Conservation (phyloP, 2,888 invertebrate species). For the Lacanobia oleracea region DNA sequence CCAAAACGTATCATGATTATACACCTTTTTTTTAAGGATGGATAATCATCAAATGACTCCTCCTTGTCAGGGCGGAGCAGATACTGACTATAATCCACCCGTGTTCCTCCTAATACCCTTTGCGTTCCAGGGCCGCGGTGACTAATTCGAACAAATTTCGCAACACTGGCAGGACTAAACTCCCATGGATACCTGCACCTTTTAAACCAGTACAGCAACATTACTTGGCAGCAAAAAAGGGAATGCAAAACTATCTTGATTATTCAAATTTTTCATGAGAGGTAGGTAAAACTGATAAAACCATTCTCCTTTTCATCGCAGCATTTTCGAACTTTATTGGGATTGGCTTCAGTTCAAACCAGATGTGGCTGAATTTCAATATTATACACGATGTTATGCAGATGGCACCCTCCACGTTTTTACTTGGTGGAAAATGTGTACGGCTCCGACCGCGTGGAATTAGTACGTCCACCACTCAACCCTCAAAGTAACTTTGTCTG, state of each 20-base stretch:
- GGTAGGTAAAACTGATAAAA: neutral
- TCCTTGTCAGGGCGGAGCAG: too few species aligned
- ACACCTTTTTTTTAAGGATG: too few species aligned
- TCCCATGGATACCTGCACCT: neutral
- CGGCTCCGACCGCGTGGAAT: too few species aligned
- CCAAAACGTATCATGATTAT: too few species aligned
- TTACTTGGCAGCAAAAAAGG: neutral
- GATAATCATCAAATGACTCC: too few species aligned
- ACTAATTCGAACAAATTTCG: too few species aligned
- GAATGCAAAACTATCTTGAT: neutral
- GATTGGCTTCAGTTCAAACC: slow-evolving; percentile 22
- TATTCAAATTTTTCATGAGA: neutral
- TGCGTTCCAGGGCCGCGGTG: too few species aligned
- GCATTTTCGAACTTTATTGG: neutral
- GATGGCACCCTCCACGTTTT: neutral
- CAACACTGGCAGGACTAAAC: too few species aligned
- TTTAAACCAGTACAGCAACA: neutral
- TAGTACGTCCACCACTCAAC: too few species aligned
- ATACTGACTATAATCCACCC: too few species aligned
- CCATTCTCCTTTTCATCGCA: slow-evolving; percentile 1
- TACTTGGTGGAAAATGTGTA: neutral
- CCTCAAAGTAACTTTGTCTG: too few species aligned
- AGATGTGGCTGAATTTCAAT: slow-evolving; percentile 21
- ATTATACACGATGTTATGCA: slow-evolving; percentile 3
- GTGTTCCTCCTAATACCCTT: too few species aligned